phyloP scores from a whole-genome alignment of 1,140 invertebrate species.

The Drosophila subpulchrella region DNA sequence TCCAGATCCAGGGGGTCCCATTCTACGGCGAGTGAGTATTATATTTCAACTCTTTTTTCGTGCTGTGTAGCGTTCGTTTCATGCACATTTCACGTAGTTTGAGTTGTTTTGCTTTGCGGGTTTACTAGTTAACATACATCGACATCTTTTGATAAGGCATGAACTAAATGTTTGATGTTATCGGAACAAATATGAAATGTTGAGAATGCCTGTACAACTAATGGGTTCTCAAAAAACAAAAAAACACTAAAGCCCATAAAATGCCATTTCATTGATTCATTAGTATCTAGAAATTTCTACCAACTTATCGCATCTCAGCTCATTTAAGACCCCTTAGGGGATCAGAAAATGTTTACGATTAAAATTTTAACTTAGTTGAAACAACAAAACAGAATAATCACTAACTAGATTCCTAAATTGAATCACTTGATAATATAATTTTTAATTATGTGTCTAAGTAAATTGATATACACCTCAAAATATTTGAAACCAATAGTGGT shows the following conservation, averaged over 20 bases:
- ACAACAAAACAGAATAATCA: neutral
- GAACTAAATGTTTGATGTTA: slow-evolving; percentile 26
- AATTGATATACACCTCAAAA: too few species aligned
- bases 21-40: slow-evolving; percentile 71
- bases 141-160: slow-evolving; percentile 49
- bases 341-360: neutral
- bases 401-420: neutral
- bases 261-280: neutral
- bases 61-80: slow-evolving; percentile 60
- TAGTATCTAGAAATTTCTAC: neutral
- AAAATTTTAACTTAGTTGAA: neutral
- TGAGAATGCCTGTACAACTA: slow-evolving; percentile 3
- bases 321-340: neutral
- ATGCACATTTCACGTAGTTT: slow-evolving; percentile 64
- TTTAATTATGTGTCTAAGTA: neutral
- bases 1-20: slow-evolving; percentile 55
- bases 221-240: neutral
- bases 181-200: neutral
- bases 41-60: slow-evolving; percentile 1
- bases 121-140: slow-evolving; percentile 26
- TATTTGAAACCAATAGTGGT: neutral
- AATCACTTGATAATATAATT: neutral
- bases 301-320: neutral
- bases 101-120: slow-evolving; percentile 2
- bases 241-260: neutral